These are phyloP conservation scores for Eulithis testata DNA, from an alignment of 2,888 invertebrate genomes.

Conservation along the genomic window DNA sequence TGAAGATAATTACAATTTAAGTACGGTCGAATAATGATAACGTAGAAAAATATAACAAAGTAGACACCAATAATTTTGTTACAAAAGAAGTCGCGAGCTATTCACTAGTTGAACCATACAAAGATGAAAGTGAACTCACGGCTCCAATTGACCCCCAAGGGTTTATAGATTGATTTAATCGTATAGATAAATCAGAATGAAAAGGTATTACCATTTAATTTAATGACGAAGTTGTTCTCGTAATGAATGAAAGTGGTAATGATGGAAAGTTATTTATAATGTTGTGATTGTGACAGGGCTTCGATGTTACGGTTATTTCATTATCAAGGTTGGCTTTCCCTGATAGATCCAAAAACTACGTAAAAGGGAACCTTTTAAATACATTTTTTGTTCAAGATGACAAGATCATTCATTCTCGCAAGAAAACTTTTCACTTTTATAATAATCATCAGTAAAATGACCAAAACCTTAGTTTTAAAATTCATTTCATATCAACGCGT, in stretches of 20 bases:
- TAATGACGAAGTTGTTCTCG: slow-evolving; percentile 45
- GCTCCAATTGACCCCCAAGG: slow-evolving; percentile 51
- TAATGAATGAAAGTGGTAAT: slow-evolving; percentile 43
- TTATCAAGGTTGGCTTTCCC: slow-evolving; percentile 39
- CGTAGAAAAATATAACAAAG: no score
- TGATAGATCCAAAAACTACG: not conserved
- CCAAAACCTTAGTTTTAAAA: no score
- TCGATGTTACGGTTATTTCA: slow-evolving; percentile 25
- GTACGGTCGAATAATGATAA: no score
- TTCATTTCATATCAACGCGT: no score
- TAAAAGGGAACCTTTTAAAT: slow-evolving; percentile 15
- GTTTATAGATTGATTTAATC: slow-evolving; percentile 56
- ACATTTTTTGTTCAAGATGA: no score
- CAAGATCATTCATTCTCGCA: no score
- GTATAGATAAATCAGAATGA: slow-evolving; percentile 46
- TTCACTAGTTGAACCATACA: slow-evolving; percentile 20
- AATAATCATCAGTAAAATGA: no score
- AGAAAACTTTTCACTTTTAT: no score
- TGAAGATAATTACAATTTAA: no score
- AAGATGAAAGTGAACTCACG: slow-evolving; percentile 48
- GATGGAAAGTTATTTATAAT: slow-evolving; percentile 35
- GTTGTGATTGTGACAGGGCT: slow-evolving; percentile 30
- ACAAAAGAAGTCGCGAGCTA: not conserved
- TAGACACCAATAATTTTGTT: no score
- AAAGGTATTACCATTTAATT: slow-evolving; percentile 43